phyloP scores from a whole-genome alignment of 2,797 vertebrate genomes.

The Neomorphus geoffroyi region DNA sequence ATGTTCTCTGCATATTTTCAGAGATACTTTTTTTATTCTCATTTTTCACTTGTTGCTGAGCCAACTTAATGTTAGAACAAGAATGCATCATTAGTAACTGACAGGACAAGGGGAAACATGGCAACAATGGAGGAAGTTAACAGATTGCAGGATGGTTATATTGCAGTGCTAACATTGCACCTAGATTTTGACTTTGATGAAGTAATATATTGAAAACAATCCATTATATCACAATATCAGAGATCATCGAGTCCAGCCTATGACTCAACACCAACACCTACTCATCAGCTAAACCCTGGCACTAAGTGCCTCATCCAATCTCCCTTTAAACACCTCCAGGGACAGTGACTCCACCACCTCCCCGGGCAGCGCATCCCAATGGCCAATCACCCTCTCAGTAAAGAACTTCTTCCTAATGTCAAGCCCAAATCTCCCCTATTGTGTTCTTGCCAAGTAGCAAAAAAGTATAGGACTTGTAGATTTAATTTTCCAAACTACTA shows the following conservation, averaged over 20 bases:
- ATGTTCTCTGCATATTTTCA: neutral
- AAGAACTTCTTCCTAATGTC: too few relatives aligned
- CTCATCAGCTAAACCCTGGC: too few relatives aligned
- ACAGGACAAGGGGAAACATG: neutral
- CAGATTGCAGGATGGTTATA: neutral
- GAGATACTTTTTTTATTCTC: neutral
- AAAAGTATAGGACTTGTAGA: neutral
- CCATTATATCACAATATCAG: too few relatives aligned
- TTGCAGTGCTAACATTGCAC: neutral
- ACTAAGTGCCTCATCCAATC: too few relatives aligned
- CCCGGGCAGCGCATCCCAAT: too few relatives aligned
- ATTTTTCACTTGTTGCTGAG: neutral
- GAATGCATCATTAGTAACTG: neutral
- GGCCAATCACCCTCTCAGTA: too few relatives aligned
- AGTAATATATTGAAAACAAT: slow-evolving; percentile 13
- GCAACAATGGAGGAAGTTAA: neutral
- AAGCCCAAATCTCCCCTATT: too few relatives aligned
- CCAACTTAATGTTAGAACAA: neutral
- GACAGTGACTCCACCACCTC: too few relatives aligned
- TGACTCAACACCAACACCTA: too few relatives aligned
- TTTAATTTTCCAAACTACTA: neutral
- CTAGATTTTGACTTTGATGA: neutral
- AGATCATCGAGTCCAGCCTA: too few relatives aligned
- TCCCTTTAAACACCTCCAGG: too few relatives aligned
- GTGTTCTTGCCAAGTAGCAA: neutral